These are phyloP conservation scores for Mus spicilegus DNA, from an alignment of 2,113 vertebrate species.

Conservation along the genomic window DNA sequence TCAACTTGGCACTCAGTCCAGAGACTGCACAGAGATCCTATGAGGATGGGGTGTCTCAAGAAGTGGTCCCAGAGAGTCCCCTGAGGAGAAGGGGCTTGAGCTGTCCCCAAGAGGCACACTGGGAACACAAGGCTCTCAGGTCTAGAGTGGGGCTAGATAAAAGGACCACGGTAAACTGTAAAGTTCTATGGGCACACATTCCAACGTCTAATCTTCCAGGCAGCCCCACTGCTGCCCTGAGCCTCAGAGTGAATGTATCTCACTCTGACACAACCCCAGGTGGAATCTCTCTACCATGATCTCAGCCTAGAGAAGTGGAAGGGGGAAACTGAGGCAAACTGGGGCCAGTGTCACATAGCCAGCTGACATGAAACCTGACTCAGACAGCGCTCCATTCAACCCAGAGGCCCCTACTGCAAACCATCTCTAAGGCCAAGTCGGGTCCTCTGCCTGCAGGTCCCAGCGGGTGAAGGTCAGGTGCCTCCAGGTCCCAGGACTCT, in stretches of 20 bases:
- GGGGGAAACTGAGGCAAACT: neutral
- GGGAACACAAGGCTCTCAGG: rapidly evolving
- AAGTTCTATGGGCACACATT: rapidly evolving
- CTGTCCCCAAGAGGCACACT: no score
- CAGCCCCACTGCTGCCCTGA: no score
- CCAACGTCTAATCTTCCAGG: rapidly evolving
- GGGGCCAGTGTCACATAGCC: neutral
- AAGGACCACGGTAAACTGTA: no score
- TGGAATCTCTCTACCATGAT: no score
- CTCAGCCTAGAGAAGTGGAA: neutral
- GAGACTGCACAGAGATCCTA: no score
- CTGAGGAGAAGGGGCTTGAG: neutral
- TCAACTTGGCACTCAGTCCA: no score
- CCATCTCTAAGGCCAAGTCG: neutral
- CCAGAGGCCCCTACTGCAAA: neutral
- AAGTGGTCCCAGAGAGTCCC: neutral
- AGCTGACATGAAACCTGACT: neutral
- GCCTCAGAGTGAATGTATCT: neutral
- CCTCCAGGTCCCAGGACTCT: no score
- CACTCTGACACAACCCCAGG: no score
- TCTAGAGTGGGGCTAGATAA: neutral
- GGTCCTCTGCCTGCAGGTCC: neutral
- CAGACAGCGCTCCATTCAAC: neutral
- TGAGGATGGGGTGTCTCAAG: neutral
- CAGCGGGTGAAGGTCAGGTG: neutral